A percentile compares a stretch with the other conserved stretches of the same genome.
These are phyloP conservation scores for Lagodon rhomboides DNA, from an alignment of 2,797 vertebrate species.

Conservation along the genomic window DNA sequence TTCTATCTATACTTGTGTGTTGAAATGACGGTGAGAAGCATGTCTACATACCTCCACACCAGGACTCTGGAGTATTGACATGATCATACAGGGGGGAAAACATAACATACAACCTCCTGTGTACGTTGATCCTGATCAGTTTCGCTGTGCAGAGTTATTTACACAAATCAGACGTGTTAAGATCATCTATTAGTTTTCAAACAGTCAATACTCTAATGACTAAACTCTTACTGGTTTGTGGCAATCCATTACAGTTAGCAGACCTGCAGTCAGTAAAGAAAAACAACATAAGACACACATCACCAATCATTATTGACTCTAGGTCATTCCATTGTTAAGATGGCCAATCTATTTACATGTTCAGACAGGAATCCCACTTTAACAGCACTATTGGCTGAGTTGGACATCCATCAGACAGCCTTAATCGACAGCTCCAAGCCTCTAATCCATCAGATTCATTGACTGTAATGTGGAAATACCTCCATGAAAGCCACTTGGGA, in stretches of 20 bases:
- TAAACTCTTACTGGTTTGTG: constrained; percentile 8
- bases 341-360: constrained; percentile 25
- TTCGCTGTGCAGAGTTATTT: neutral
- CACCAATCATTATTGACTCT: constrained; percentile 48
- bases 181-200: neutral
- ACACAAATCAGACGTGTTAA: neutral
- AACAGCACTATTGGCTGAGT: constrained; percentile 14
- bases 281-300: constrained; percentile 21
- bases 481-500: constrained; percentile 43
- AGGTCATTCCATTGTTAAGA: constrained; percentile 7
- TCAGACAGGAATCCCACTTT: constrained; percentile 16
- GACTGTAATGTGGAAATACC: constrained; percentile 58
- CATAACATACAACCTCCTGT: neutral
- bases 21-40: neutral
- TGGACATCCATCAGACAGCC: constrained; percentile 52
- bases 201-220: constrained; percentile 28
- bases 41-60: neutral
- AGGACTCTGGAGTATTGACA: neutral
- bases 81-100: neutral
- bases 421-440: constrained; percentile 44
- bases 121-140: neutral
- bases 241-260: constrained; percentile 28
- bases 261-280: neutral
- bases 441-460: constrained; percentile 53
- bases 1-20: neutral